These are phyloP conservation scores for Sapajus apella DNA, from an alignment of 2,113 vertebrate species.

Conservation along the genomic window DNA sequence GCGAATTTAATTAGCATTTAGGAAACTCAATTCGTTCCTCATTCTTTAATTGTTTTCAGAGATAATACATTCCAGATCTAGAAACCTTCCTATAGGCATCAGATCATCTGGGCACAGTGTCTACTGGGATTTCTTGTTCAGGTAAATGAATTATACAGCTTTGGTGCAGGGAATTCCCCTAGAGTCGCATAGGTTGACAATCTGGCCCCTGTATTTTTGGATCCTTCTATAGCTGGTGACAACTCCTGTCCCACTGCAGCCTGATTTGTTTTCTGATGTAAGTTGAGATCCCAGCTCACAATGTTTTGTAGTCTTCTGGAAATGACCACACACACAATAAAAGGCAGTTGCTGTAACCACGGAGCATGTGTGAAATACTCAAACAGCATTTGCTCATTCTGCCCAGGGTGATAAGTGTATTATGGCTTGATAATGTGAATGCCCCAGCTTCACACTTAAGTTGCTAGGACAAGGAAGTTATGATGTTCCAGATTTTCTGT, in stretches of 20 bases:
- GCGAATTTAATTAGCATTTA: not conserved
- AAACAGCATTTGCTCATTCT: not conserved
- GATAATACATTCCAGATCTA: not conserved
- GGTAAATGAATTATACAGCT: not conserved
- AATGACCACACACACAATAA: not conserved
- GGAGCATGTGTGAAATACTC: not conserved
- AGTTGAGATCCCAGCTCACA: not conserved
- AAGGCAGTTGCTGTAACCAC: not conserved
- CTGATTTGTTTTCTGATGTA: constrained; percentile 19
- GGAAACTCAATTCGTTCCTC: not conserved
- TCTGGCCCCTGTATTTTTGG: not conserved
- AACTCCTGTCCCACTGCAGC: not conserved
- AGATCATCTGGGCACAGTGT: not conserved
- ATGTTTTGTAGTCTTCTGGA: constrained; percentile 5
- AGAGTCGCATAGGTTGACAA: not conserved
- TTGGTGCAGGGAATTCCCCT: not conserved
- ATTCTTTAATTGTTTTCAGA: not conserved
- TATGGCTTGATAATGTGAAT: not conserved
- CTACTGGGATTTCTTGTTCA: not conserved
- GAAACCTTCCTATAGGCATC: not conserved
- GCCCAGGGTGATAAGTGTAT: not conserved
- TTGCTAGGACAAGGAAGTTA: not conserved
- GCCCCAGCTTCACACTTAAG: not conserved
- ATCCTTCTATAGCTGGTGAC: not conserved
- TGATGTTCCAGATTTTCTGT: not conserved